A percentile compares a stretch with the other conserved stretches of the same genome.
Evolutionary conservation across 2,888 invertebrate species (phyloP).

Genomic region (Adela reaumurella): DNA sequence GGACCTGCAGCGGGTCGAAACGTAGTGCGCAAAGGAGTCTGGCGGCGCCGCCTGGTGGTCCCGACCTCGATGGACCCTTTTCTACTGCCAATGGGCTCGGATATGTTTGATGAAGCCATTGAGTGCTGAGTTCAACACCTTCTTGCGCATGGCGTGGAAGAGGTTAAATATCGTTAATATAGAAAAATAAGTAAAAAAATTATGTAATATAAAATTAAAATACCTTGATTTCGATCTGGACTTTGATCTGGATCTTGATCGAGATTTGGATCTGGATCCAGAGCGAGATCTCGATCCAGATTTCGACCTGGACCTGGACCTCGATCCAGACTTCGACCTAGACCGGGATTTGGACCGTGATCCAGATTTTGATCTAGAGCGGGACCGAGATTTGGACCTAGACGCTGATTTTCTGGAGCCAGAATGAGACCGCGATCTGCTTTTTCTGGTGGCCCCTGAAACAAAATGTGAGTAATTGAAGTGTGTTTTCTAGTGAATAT

Average conservation of each 20-base stretch:
- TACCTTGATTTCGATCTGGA: conserved; percentile 12
- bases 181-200: no score
- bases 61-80: no score
- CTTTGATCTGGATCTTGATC: conserved; percentile 15
- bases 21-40: no score
- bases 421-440: conserved; percentile 17
- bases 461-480: conserved; percentile 7
- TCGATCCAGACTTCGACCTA: conserved; percentile 14
- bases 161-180: no score
- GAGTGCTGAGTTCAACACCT: no score
- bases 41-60: no score
- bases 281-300: conserved; percentile 16
- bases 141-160: no score
- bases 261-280: not conserved
- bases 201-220: no score
- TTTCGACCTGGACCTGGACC: conserved; percentile 17
- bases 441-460: conserved; percentile 13
- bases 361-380: conserved; percentile 15
- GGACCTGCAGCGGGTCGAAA: conserved; percentile 6
- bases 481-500: no score
- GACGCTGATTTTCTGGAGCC: conserved; percentile 21
- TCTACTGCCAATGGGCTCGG: no score
- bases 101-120: no score
- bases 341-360: conserved; percentile 20
- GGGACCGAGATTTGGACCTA: conserved; percentile 20